These are phyloP conservation scores for Zaprionus taronus DNA, from an alignment of 1,140 invertebrate species.

Conservation along the genomic window DNA sequence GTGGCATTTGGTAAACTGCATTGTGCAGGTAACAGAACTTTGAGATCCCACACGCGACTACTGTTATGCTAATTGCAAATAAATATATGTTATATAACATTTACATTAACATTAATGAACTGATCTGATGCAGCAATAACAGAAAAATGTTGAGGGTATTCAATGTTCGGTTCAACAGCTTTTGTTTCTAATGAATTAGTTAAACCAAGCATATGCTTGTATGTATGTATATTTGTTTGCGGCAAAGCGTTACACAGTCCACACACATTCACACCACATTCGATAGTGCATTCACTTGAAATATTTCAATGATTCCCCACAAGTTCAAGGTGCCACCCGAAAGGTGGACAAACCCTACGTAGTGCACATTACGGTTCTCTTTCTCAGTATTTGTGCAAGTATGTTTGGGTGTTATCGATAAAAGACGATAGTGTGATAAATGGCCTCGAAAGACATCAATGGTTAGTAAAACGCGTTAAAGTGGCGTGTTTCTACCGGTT, in stretches of 20 bases:
- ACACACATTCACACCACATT: slow-evolving; percentile 8
- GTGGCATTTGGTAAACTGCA: not conserved
- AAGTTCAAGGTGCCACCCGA: slow-evolving; percentile 51
- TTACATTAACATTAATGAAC: not conserved
- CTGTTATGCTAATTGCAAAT: not conserved
- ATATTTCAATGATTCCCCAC: slow-evolving; percentile 21
- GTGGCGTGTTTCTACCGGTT: slow-evolving; percentile 65
- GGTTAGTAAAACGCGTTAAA: slow-evolving; percentile 29
- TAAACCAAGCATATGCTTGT: not conserved
- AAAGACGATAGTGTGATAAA: slow-evolving; percentile 55
- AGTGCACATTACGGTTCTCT: not conserved
- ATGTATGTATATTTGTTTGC: not conserved
- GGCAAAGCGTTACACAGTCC: not conserved
- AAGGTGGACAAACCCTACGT: slow-evolving; percentile 29
- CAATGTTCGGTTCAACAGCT: not conserved
- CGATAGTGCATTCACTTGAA: slow-evolving; percentile 19
- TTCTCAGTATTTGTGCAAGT: not conserved
- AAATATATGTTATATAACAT: not conserved
- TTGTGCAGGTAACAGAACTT: slow-evolving; percentile 16
- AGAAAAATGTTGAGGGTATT: not conserved
- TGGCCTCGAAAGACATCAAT: slow-evolving; percentile 51
- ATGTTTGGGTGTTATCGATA: slow-evolving; percentile 44
- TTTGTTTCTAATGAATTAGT: not conserved
- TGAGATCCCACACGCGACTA: not conserved
- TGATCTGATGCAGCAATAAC: not conserved